Conservation (phyloP, 1,140 invertebrate genomes). For the Lucilia sericata region DNA sequence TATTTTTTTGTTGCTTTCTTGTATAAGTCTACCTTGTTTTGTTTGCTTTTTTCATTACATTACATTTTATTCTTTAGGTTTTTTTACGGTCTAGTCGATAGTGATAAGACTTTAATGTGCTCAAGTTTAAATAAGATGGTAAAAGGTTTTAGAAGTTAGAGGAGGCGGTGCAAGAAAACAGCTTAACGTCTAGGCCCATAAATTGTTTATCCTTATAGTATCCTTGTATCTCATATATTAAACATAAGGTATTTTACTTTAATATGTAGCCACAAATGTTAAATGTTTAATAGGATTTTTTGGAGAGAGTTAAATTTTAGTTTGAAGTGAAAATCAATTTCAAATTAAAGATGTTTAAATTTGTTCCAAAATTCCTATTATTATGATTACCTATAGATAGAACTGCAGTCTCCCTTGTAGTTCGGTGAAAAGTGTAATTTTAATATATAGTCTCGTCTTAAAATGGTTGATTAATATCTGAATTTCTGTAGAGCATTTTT, state of each 20-base stretch:
- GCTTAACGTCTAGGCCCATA: background rate
- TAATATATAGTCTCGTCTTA: no score
- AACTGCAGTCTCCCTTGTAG: no score
- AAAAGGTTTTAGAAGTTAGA: background rate
- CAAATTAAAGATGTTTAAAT: no score
- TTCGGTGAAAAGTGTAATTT: no score
- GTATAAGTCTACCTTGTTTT: background rate
- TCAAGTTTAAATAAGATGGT: no score
- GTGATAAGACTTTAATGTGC: background rate
- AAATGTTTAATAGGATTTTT: background rate
- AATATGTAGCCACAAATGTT: background rate
- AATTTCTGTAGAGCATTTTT: background rate
- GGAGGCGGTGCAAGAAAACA: background rate
- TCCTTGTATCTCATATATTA: background rate
- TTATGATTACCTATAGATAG: no score
- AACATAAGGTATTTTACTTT: background rate
- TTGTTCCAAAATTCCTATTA: no score
- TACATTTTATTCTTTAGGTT: background rate
- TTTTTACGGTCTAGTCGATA: background rate
- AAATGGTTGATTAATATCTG: no score
- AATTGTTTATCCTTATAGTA: background rate
- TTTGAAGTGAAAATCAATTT: no score
- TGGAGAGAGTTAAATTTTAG: no score
- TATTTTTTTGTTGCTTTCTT: background rate
- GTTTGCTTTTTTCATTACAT: background rate